Evolutionary conservation across 2,888 invertebrate species (phyloP).

Genomic region (Acanthopleura granulata): DNA sequence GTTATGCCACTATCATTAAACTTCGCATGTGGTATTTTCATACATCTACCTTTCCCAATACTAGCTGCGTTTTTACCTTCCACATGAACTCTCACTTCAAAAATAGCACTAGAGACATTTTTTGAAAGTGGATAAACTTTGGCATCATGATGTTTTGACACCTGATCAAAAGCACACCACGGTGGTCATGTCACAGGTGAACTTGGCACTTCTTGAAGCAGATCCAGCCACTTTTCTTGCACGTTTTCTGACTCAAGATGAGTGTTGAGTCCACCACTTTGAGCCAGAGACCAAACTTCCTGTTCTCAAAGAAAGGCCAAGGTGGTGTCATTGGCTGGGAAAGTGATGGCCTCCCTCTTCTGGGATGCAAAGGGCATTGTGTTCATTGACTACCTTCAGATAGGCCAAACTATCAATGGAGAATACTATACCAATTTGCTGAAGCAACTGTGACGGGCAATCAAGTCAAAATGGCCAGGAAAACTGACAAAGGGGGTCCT

Average conservation of each 20-base stretch:
- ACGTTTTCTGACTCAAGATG: slow-evolving; percentile 61
- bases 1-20: too few relatives aligned
- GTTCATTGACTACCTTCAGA: slow-evolving; percentile 32
- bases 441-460: slow-evolving; percentile 15
- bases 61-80: too few relatives aligned
- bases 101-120: too few relatives aligned
- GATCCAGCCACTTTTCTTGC: slow-evolving; percentile 21
- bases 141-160: too few relatives aligned
- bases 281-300: slow-evolving; percentile 55
- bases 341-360: slow-evolving; percentile 31
- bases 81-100: too few relatives aligned
- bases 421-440: slow-evolving; percentile 29
- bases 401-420: slow-evolving; percentile 29
- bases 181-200: slow-evolving; percentile 14
- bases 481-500: too few relatives aligned
- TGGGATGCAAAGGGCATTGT: slow-evolving; percentile 29
- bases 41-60: too few relatives aligned
- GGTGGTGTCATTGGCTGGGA: slow-evolving; percentile 21
- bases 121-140: too few relatives aligned
- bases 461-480: too few relatives aligned
- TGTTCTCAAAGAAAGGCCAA: slow-evolving; percentile 20
- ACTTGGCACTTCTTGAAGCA: slow-evolving; percentile 21
- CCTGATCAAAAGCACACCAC: slow-evolving; percentile 21
- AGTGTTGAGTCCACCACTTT: slow-evolving; percentile 63
- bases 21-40: too few relatives aligned